phyloP scores from a whole-genome alignment of 2,797 vertebrate genomes.

The Sebastes elongatus region DNA sequence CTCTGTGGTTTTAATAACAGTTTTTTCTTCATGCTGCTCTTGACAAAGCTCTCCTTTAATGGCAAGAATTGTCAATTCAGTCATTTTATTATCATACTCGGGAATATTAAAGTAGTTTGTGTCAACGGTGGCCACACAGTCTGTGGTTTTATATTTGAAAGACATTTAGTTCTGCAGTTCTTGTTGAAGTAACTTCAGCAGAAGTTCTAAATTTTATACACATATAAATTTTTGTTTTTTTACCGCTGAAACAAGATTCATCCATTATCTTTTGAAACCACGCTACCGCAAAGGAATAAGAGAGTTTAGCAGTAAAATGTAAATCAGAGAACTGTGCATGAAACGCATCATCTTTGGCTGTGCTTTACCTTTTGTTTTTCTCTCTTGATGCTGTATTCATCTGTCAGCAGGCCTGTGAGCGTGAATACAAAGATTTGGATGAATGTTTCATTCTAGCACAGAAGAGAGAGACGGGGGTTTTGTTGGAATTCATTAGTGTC shows the following conservation, averaged over 20 bases:
- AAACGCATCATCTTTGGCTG: slow-evolving; percentile 21
- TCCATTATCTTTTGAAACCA: slow-evolving; percentile 51
- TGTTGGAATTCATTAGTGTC: slow-evolving; percentile 1
- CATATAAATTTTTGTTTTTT: background rate
- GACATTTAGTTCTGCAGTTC: slow-evolving; percentile 19
- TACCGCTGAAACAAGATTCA: slow-evolving; percentile 32
- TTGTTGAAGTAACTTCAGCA: slow-evolving; percentile 34
- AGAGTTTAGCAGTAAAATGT: slow-evolving; percentile 27
- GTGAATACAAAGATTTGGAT: slow-evolving; percentile 18
- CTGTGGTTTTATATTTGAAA: slow-evolving; percentile 10
- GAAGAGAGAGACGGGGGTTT: background rate
- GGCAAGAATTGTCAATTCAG: slow-evolving; percentile 18
- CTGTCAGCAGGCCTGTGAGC: slow-evolving; percentile 27
- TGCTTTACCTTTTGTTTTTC: slow-evolving; percentile 31
- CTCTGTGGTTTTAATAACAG: background rate
- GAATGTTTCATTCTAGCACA: slow-evolving; percentile 8
- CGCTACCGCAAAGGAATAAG: slow-evolving; percentile 14
- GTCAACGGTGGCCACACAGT: background rate
- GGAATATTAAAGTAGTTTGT: slow-evolving; percentile 11
- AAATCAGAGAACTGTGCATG: slow-evolving; percentile 33
- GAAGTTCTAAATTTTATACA: slow-evolving; percentile 16
- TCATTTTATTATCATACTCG: slow-evolving; percentile 16
- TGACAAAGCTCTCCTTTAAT: slow-evolving; percentile 1
- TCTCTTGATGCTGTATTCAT: slow-evolving; percentile 29
- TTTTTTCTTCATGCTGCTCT: background rate